Conservation (phyloP, 2,797 vertebrate species). For the Graptemys geographica region DNA sequence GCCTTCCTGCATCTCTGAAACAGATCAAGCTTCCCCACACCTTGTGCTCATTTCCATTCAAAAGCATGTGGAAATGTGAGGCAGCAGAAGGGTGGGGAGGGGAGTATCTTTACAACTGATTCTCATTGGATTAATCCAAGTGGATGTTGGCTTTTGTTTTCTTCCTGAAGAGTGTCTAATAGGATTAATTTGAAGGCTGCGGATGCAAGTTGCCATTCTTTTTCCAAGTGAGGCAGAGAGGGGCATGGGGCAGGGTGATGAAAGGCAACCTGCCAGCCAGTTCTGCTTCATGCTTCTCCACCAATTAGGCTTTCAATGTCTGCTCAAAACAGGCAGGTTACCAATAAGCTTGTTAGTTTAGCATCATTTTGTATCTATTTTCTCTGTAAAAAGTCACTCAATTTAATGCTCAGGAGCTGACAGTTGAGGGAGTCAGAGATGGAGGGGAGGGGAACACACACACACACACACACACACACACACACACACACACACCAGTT, state of each 20-base stretch:
- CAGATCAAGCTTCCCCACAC: not conserved
- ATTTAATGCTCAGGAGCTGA: not conserved
- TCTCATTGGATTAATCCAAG: constrained; percentile 20
- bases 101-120: not conserved
- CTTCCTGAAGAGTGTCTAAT: constrained; percentile 70
- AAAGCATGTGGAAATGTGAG: not conserved
- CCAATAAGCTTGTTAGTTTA: not conserved
- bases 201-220: constrained; percentile 40
- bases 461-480: not conserved
- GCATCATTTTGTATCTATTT: not conserved
- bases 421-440: not conserved
- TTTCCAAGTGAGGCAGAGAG: constrained; percentile 10
- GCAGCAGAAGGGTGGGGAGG: not conserved
- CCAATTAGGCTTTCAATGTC: not conserved
- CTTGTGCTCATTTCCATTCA: constrained; percentile 35
- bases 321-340: constrained; percentile 20
- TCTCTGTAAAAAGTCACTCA: not conserved
- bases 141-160: not conserved
- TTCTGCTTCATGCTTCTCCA: constrained; percentile 35
- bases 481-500: not conserved
- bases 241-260: constrained; percentile 30
- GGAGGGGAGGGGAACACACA: not conserved
- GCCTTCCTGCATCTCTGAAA: not conserved
- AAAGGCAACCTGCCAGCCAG: not conserved
- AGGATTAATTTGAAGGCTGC: constrained; percentile 79